phyloP scores from a whole-genome alignment of 2,113 vertebrate genomes.

The Paramormyrops kingsleyae region DNA sequence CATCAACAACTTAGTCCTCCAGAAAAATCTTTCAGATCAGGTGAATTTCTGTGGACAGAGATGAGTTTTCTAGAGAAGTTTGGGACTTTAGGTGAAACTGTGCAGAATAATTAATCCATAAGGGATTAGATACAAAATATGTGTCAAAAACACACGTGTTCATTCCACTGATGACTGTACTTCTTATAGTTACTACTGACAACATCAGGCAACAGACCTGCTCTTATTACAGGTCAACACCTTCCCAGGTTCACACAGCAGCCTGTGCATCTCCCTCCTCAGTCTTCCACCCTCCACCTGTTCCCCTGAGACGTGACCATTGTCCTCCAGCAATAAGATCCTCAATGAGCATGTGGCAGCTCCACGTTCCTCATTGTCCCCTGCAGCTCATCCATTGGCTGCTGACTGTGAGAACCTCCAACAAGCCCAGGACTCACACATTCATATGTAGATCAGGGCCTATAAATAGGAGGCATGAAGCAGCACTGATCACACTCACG shows the following conservation, averaged over 20 bases:
- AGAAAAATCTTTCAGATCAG: not conserved
- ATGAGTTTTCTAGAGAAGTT: not conserved
- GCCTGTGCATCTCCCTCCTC: slow-evolving; percentile 40
- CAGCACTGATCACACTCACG: no score
- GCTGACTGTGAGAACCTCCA: no score
- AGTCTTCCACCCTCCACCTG: slow-evolving; percentile 26
- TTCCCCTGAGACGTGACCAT: slow-evolving; percentile 9
- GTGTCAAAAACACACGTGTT: not conserved
- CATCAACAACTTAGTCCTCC: not conserved
- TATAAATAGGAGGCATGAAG: no score
- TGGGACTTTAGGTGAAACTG: not conserved
- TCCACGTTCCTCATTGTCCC: no score
- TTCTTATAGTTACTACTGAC: not conserved
- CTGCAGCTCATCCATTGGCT: no score
- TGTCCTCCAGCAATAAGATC: no score
- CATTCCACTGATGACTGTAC: not conserved
- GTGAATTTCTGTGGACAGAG: not conserved
- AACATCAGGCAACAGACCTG: slow-evolving; percentile 34
- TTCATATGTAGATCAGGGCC: no score
- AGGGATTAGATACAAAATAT: not conserved
- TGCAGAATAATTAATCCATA: slow-evolving; percentile 11
- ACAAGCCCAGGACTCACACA: no score
- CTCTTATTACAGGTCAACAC: slow-evolving; percentile 49
- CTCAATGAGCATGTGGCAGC: no score
- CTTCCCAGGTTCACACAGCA: slow-evolving; percentile 60